Evolutionary conservation across 1,140 invertebrate species (phyloP).

Genomic region (Pteromalus puparum): DNA sequence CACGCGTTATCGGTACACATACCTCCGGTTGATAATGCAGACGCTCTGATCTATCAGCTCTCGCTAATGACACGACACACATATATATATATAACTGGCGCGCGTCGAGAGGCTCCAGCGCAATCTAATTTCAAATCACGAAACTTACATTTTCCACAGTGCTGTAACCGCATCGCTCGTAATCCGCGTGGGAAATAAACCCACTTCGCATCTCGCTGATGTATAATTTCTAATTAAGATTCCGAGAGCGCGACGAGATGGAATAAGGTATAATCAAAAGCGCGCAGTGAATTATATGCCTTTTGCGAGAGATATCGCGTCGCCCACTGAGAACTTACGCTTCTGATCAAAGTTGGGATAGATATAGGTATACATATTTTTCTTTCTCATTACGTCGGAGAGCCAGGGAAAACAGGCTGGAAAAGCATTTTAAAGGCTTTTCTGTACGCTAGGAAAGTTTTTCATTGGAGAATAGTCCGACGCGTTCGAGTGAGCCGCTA

Average conservation of each 20-base stretch:
- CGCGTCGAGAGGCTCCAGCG: background rate
- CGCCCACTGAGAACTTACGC: too few species aligned
- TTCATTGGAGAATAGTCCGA: background rate
- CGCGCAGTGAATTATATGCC: too few species aligned
- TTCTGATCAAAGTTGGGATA: too few species aligned
- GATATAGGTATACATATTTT: too few species aligned
- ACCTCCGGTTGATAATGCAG: conserved; percentile 40
- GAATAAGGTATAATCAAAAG: background rate
- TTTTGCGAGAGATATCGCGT: too few species aligned
- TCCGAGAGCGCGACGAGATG: background rate
- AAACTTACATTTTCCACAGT: background rate
- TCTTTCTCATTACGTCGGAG: too few species aligned
- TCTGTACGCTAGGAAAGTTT: background rate
- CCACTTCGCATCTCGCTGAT: background rate
- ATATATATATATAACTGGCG: too few species aligned
- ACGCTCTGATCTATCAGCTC: conserved; percentile 28
- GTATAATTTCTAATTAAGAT: background rate
- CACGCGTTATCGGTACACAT: background rate
- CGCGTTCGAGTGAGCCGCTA: background rate
- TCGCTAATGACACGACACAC: conserved; percentile 19
- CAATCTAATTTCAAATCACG: background rate
- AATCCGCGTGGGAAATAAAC: background rate
- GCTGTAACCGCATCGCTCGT: background rate
- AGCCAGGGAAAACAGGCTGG: background rate
- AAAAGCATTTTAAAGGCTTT: background rate